phyloP scores from a whole-genome alignment of 2,113 vertebrate genomes.

The Dicerorhinus sumatrensis region DNA sequence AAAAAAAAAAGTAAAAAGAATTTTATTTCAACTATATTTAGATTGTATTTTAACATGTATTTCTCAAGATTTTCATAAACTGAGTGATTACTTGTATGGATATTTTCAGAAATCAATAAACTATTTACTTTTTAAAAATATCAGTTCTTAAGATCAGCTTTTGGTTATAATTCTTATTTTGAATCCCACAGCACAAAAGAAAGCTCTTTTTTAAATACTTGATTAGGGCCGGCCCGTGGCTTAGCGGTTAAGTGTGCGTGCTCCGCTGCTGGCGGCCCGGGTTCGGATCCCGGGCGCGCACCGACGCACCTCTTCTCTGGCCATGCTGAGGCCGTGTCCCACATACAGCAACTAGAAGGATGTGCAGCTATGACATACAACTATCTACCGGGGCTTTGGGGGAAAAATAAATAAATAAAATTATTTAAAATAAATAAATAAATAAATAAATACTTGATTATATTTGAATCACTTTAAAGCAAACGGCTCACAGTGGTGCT shows the following conservation, averaged over 20 bases:
- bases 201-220: not conserved
- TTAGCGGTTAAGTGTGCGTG: no score
- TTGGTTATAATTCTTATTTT: slow-evolving; percentile 43
- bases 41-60: not conserved
- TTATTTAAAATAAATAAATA: no score
- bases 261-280: no score
- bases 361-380: no score
- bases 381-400: no score
- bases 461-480: slow-evolving; percentile 15
- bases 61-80: slow-evolving; percentile 63
- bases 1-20: slow-evolving; percentile 31
- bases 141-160: not conserved
- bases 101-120: slow-evolving; percentile 27
- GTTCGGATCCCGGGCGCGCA: no score
- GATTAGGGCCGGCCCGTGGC: no score
- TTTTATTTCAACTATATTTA: not conserved
- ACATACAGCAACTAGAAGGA: no score
- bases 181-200: not conserved
- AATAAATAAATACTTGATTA: not conserved
- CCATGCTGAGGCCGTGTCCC: no score
- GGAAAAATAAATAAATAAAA: no score
- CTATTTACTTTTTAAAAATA: not conserved
- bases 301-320: no score
- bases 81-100: not conserved
- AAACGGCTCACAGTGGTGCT: not conserved